Evolutionary conservation across 1,140 invertebrate species (phyloP), one percentile per base, ranked within the genome.

Genomic region (Aricia agestis): DNA sequence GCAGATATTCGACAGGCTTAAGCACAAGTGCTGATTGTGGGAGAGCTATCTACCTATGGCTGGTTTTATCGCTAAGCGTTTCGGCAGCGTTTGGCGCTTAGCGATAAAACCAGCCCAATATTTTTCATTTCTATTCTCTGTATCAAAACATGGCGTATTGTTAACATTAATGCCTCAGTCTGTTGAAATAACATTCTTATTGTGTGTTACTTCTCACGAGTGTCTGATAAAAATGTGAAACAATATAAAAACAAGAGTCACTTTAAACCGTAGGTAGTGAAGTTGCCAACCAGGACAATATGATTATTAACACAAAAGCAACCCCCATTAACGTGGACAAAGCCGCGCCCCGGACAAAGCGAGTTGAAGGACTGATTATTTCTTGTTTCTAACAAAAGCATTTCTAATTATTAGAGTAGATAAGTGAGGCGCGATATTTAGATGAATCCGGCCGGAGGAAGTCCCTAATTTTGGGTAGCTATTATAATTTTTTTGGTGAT

Each of bases 311-410:
- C 76, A 85, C 79, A 84, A 81, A 74, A 80, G 76, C 78, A 76
- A 57, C 74, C 69, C 70, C 80, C 74, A 77, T 82, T 79, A 78
- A 70, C 52, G 71, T 65, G 59, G 73, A 80, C 77, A 80, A 80
- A 78, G 72, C 75, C 75, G 71, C 75, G 66, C 78, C 78, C 70
- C 68, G 76, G 76, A 85, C 79, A 86, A 86, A 82, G 82, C 74
- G 70, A 71, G 71, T 66, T 75, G 76, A 75, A 84, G 73, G 75
- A 81, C 80, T 84, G 82, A 83, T 81, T 85, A 82, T 83, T 82
- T 82, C 80, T 81, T 80, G 76, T 82, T 82, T 76, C 69, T 76
- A 78, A 83, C 82, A 84, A 87, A 82, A 80, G 78, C 73, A 79
- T 79, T 76, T 82, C 74, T 81, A 81, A 83, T 83, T 85, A 80